Conservation (phyloP, 1,140 invertebrate genomes). For the Aradophagus sp. region DNA sequence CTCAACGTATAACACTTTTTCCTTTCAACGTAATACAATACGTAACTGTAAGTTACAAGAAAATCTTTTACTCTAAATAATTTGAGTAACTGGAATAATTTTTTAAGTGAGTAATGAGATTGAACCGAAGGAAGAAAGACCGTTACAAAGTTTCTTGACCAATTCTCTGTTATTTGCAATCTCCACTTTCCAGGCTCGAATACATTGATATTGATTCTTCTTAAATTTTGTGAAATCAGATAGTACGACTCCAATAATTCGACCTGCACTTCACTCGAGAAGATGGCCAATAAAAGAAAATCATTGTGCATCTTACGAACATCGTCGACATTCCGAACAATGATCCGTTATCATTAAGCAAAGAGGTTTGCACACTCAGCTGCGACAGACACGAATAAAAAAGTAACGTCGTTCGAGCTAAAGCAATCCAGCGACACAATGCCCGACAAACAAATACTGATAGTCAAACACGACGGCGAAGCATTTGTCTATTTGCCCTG, state of each 20-base stretch:
- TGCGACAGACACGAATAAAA: constrained; percentile 38
- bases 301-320: constrained; percentile 24
- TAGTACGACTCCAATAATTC: constrained; percentile 11
- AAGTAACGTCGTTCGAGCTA: constrained; percentile 25
- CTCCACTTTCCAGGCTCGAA: too few relatives aligned
- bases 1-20: too few relatives aligned
- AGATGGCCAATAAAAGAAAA: constrained; percentile 16
- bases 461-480: constrained; percentile 32
- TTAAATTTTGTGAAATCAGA: too few relatives aligned
- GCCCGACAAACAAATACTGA: constrained; percentile 51
- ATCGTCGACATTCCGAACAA: constrained; percentile 23
- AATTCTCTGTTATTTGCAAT: background rate
- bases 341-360: constrained; percentile 31
- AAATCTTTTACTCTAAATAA: too few relatives aligned
- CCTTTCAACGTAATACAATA: too few relatives aligned
- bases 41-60: too few relatives aligned
- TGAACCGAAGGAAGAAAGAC: too few relatives aligned
- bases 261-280: background rate
- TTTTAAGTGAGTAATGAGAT: too few relatives aligned
- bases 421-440: constrained; percentile 36
- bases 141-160: too few relatives aligned
- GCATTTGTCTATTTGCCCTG: constrained; percentile 53
- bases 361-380: constrained; percentile 34
- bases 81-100: too few relatives aligned
- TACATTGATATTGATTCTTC: too few relatives aligned